A percentile compares a stretch with the other conserved stretches of the same genome.
Conservation (phyloP, 2,888 invertebrate genomes). For the Petrolisthes manimaculis region DNA sequence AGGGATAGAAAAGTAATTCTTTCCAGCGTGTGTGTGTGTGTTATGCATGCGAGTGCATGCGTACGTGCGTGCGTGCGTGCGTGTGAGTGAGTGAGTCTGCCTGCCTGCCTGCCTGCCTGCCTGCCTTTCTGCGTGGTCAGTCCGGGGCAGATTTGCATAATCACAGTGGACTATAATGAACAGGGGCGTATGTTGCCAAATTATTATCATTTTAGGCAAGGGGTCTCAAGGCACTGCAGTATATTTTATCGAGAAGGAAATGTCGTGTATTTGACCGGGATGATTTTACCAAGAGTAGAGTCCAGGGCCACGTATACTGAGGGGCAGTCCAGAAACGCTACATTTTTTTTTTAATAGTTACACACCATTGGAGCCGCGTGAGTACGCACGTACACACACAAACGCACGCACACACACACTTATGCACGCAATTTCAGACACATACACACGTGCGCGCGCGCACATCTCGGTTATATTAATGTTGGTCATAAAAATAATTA, state of each 20-base stretch:
- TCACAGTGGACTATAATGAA: constrained; percentile 34
- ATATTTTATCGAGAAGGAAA: neutral
- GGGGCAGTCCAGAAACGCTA: neutral
- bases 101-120: neutral
- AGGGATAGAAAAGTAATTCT: too few species aligned
- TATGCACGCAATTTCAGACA: neutral
- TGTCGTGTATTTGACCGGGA: neutral
- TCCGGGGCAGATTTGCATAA: constrained; percentile 34
- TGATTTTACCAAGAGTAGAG: neutral
- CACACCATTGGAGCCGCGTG: neutral
- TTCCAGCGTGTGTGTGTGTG: too few species aligned
- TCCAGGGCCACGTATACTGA: neutral
- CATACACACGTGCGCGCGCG: neutral
- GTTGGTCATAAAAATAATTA: too few species aligned
- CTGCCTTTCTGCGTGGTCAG: neutral
- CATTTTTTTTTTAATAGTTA: neutral
- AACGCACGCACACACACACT: constrained; percentile 20
- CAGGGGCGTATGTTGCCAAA: constrained; percentile 25
- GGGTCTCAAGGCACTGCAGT: neutral
- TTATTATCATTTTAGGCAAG: constrained; percentile 28
- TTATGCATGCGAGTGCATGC: too few species aligned
- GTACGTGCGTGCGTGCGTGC: too few species aligned
- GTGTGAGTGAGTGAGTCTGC: neutral
- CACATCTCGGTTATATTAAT: too few species aligned
- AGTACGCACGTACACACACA: constrained; percentile 8